Conservation (phyloP, 2,113 vertebrate genomes). For the Carettochelys insculpta region DNA sequence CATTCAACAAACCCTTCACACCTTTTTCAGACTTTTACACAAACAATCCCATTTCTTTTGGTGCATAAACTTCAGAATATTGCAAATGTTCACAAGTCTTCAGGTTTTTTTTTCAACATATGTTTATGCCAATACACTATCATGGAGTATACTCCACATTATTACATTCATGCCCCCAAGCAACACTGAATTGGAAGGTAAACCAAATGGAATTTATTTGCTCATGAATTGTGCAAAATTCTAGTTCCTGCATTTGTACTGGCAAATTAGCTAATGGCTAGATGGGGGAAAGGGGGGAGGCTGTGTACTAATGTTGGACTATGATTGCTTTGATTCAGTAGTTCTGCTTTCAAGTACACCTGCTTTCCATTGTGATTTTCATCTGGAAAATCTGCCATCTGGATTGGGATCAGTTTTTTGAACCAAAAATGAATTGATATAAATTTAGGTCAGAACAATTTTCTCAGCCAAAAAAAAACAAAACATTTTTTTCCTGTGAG, state of each 20-base stretch:
- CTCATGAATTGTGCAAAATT: constrained; percentile 57
- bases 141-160: constrained; percentile 1
- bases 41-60: background rate
- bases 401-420: constrained; percentile 14
- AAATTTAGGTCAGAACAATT: constrained; percentile 9
- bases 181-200: constrained; percentile 31
- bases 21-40: background rate
- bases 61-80: background rate
- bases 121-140: constrained; percentile 32
- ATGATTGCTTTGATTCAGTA: background rate
- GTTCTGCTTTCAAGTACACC: constrained; percentile 33
- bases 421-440: background rate
- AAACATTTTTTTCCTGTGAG: background rate
- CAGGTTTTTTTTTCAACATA: constrained; percentile 29
- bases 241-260: constrained; percentile 30
- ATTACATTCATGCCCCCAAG: constrained; percentile 26
- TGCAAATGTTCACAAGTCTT: constrained; percentile 15
- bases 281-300: background rate
- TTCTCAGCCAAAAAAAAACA: background rate
- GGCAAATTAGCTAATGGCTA: constrained; percentile 10
- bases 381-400: constrained; percentile 52
- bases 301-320: background rate
- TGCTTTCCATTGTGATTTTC: constrained; percentile 49
- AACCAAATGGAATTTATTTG: constrained; percentile 61
- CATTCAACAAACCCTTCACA: accelerated